These are phyloP conservation scores for Sebastiscus albofasciatus DNA, from an alignment of 2,797 vertebrate genomes.

Conservation along the genomic window DNA sequence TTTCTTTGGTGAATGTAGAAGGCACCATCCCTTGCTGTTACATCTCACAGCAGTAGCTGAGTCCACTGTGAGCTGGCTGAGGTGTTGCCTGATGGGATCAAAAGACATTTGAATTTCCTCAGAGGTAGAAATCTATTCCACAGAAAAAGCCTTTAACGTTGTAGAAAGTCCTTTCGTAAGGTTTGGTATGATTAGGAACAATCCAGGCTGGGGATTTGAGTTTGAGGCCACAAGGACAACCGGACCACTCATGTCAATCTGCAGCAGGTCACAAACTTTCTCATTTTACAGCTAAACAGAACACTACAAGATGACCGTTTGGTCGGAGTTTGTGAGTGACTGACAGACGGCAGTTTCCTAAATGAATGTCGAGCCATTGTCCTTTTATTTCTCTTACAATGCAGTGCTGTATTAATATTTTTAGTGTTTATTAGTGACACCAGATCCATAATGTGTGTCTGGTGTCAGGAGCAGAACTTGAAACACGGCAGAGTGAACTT, in stretches of 20 bases:
- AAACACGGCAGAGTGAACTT: too few species aligned
- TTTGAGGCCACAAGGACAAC: not conserved
- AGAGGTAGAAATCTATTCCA: not conserved
- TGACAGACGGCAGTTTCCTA: too few species aligned
- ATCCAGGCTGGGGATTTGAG: not conserved
- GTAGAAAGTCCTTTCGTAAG: not conserved
- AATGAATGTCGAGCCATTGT: too few species aligned
- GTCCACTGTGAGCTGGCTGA: not conserved
- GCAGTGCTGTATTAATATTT: not conserved
- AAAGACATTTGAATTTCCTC: slow-evolving; percentile 16
- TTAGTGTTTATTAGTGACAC: too few species aligned
- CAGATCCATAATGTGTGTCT: too few species aligned
- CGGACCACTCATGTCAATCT: not conserved
- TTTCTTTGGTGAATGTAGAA: not conserved
- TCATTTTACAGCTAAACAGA: too few species aligned
- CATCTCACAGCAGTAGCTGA: not conserved
- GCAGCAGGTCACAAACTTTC: too few species aligned
- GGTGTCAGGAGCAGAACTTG: too few species aligned
- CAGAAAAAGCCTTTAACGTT: not conserved
- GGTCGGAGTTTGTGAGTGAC: too few species aligned
- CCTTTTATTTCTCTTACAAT: not conserved
- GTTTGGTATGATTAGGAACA: not conserved
- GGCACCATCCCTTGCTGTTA: not conserved
- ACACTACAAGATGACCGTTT: too few species aligned
- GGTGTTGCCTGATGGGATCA: slow-evolving; percentile 1